These are phyloP conservation scores for Porites lobata DNA, from an alignment of 92 coral and sea anemone species.

Conservation along the genomic window DNA sequence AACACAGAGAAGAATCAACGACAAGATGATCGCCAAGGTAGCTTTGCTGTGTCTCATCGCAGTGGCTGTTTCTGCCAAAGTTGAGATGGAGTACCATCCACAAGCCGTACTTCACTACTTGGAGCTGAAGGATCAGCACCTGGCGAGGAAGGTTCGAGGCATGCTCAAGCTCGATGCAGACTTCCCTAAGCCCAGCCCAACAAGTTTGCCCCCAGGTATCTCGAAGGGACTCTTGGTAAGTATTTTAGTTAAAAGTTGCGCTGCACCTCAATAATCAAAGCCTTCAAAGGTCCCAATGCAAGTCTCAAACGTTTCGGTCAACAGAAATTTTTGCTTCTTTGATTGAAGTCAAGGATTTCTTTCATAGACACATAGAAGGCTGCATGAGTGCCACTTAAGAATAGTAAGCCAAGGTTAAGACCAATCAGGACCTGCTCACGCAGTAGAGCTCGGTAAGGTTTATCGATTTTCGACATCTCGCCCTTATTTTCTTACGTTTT, in stretches of 20 bases:
- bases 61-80: not conserved
- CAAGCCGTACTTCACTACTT: slow-evolving; percentile 19
- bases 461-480: no score
- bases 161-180: not conserved
- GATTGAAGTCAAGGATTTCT: no score
- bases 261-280: not conserved
- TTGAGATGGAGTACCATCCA: slow-evolving; percentile 27
- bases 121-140: slow-evolving; percentile 15
- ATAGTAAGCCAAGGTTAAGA: no score
- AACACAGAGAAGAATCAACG: not conserved
- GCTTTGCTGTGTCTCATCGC: slow-evolving; percentile 33
- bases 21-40: slow-evolving; percentile 24
- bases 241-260: not conserved
- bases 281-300: not conserved
- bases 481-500: no score
- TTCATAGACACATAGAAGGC: no score
- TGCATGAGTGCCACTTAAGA: no score
- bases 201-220: not conserved
- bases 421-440: no score
- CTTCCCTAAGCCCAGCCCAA: not conserved
- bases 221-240: not conserved
- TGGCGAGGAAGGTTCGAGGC: slow-evolving; percentile 30
- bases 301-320: no score
- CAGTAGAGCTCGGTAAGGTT: no score
- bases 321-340: no score